phyloP scores from a whole-genome alignment of 2,888 invertebrate genomes.

The Helicoverpa assulta region DNA sequence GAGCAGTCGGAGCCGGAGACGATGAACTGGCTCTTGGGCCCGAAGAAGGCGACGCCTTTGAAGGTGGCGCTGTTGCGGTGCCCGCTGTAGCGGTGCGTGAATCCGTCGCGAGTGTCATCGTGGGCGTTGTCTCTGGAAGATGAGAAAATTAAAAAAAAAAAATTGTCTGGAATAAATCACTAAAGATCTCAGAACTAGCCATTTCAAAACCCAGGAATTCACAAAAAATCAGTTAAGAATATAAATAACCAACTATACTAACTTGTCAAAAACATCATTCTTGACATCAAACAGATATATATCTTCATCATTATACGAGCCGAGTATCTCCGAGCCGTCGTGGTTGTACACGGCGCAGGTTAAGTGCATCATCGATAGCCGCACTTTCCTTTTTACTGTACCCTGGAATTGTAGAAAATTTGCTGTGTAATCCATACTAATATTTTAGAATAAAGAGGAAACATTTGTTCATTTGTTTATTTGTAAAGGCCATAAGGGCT shows the following conservation, averaged over 20 bases:
- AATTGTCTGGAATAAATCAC: too few species aligned
- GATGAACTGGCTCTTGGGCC: conserved; percentile 96
- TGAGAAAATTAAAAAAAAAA: too few species aligned
- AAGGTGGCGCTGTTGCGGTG: conserved; percentile 93
- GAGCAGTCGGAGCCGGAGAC: conserved; percentile 98
- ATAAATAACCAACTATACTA: conserved; percentile 53
- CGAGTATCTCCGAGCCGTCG: conserved; percentile 97
- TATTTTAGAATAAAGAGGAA: too few species aligned
- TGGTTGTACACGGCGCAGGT: conserved; percentile 98
- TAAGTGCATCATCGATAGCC: conserved; percentile 89
- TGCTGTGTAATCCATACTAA: too few species aligned
- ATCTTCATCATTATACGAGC: conserved; percentile 98
- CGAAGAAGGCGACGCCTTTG: conserved; percentile 98
- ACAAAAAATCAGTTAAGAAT: too few species aligned
- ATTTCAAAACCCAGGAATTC: too few species aligned
- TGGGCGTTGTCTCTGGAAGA: conserved; percentile 62
- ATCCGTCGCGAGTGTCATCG: conserved; percentile 81
- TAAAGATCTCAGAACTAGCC: too few species aligned
- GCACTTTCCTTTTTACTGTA: conserved; percentile 63
- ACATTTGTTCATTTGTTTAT: too few species aligned
- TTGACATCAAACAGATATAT: conserved; percentile 96
- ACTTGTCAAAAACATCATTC: conserved; percentile 82
- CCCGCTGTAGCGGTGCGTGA: conserved; percentile 89
- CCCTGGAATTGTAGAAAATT: conserved; percentile 61
- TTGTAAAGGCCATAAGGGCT: too few species aligned